Base-by-base conservation (phyloP, 1,140 invertebrate species). In the Zaprionus ornatus region DNA sequence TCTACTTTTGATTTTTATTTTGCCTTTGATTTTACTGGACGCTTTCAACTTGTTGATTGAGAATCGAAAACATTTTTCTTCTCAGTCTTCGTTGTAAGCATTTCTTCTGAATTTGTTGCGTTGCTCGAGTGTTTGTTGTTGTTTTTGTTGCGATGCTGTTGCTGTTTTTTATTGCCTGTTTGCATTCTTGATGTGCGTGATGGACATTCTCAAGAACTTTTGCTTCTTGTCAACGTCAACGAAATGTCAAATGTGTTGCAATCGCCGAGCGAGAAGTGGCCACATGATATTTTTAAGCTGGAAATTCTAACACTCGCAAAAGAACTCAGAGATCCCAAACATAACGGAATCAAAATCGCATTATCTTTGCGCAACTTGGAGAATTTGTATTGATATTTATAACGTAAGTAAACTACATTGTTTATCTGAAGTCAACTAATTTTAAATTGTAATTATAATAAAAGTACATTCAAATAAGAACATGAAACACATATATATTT, bases 191-290 rank as follows among this genome's bases (percentile, higher is more conserved):
- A 66, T 65, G 68, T 83, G 80, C 67, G 27, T 87, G 84, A 87
- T 87, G 78, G 83, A 87, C 84, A 87, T 88, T 87, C 84, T 73
- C 61, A 64, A 80, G 84, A 87, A 87, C 64, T 83, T 80, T 68
- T 80, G 77, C 74, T 66, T 66, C 74, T 55, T 71, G 67, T 72
- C 63, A 67, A 79, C 80, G 77, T 82, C 66, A 74, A 65, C 65
- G 17, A 68, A 74, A 77, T 83, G 77, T 84, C 81, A 84, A 74
- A 81, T 84, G 81, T 84, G 81, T 80, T 56, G 81, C 81, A 84
- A 84, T 85, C 68, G 54, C 55, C 50, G 42, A 45, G 54, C 54
- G 25, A 52, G 64, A 74, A 64, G 73, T 71, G 60, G 45, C 73
- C 29, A 25, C 32, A 62, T 63, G 81, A 71, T 62, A 76, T 52